Percentiles rank a stretch among this genome's conserved stretches.
Conservation (phyloP, 1,140 invertebrate genomes). For the Meloidogyne hapla region DNA sequence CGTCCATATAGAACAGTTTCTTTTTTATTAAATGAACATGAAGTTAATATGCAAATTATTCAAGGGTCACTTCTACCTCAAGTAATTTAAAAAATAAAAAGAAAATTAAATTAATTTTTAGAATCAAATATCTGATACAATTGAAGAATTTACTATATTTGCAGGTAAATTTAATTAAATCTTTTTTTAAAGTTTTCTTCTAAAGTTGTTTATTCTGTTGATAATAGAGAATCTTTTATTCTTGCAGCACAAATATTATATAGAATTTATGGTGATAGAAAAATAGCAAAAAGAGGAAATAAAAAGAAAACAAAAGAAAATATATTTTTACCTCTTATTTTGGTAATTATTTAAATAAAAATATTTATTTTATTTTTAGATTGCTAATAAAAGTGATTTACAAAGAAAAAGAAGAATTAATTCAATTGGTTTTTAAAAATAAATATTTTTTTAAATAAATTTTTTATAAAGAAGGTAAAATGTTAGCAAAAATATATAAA, state of each 20-base stretch:
- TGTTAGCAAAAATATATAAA: conserved; percentile 58
- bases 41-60: conserved; percentile 51
- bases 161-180: conserved; percentile 29
- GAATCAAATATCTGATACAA: conserved; percentile 23
- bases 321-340: conserved; percentile 36
- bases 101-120: conserved; percentile 1
- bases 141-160: conserved; percentile 29
- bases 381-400: conserved; percentile 55
- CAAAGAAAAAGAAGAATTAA: conserved; percentile 51
- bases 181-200: conserved; percentile 15
- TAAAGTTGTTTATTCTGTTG: conserved; percentile 50
- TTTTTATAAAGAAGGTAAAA: conserved; percentile 53
- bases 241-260: conserved; percentile 52
- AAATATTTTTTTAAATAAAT: conserved; percentile 16
- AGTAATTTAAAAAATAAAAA: not conserved
- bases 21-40: conserved; percentile 53
- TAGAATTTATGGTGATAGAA: conserved; percentile 39
- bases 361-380: not conserved
- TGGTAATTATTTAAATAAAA: conserved; percentile 21
- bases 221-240: conserved; percentile 53
- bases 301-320: conserved; percentile 21
- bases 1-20: conserved; percentile 34
- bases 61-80: conserved; percentile 43
- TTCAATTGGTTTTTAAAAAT: conserved; percentile 41
- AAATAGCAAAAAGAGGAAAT: conserved; percentile 12